phyloP scores from a whole-genome alignment of 2,797 vertebrate genomes.

The Oryzias dopingdopingensis region DNA sequence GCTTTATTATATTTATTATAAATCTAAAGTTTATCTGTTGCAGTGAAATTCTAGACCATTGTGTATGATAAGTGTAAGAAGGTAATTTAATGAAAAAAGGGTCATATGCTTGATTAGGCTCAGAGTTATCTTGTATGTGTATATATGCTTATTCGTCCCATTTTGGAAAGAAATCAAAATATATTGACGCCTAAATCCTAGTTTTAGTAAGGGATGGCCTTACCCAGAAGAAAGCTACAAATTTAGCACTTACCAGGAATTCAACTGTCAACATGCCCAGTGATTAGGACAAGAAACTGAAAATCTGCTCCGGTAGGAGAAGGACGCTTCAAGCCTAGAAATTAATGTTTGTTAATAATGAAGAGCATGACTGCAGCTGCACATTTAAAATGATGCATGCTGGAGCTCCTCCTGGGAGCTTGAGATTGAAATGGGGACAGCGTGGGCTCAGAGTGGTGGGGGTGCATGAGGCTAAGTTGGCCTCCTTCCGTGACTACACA shows the following conservation, averaged over 20 bases:
- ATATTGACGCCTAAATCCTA: too few species aligned
- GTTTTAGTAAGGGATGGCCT: too few species aligned
- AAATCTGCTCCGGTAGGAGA: constrained; percentile 2
- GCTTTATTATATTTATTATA: too few species aligned
- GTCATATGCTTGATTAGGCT: too few species aligned
- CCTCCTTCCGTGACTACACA: constrained; percentile 55
- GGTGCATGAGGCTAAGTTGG: constrained; percentile 39
- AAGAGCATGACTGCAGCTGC: constrained; percentile 19
- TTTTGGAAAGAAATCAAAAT: too few species aligned
- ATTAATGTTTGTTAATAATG: constrained; percentile 34
- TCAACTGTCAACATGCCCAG: background rate
- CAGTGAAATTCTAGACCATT: too few species aligned
- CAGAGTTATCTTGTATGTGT: too few species aligned
- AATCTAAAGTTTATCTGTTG: too few species aligned
- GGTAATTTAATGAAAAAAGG: too few species aligned
- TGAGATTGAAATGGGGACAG: constrained; percentile 45
- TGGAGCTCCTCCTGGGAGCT: constrained; percentile 15
- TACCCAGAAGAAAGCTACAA: too few species aligned
- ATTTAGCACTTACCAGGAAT: background rate
- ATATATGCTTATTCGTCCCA: too few species aligned
- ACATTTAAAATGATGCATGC: constrained; percentile 39
- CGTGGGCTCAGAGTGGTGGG: constrained; percentile 25
- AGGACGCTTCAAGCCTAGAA: background rate
- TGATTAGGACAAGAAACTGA: background rate
- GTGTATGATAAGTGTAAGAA: too few species aligned